Base-by-base conservation (phyloP, 2,797 vertebrate species). In the Varecia variegata region DNA sequence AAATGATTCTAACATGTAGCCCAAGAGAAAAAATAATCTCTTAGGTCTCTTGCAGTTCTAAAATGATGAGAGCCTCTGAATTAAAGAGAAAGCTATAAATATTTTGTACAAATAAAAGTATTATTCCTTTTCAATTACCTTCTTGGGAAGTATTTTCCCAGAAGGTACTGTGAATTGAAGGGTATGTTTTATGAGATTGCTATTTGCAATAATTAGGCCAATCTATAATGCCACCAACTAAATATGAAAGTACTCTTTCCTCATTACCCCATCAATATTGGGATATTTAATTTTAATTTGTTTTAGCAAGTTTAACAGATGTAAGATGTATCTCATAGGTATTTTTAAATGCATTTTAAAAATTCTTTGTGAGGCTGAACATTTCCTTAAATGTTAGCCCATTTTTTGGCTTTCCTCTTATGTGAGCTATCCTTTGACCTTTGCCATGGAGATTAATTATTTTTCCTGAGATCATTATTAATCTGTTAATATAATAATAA, bases 121-220 rank as follows among this genome's bases (percentile, higher is more conserved):
- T 96, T 89, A 85, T 96, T 92, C 76, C 60, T 93, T 93, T 86
- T 93, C 79, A 86, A 9, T 73, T 60, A 82, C 38, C 50, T 88
- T 79, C 60, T 92, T 93, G 71, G 68, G 88, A 92, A 93, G 14
- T 90, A 45, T 92, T 95, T 92, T 70, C 65, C 74, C 50, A 87
- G 50, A 52, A 74, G 38, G 62, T n/a, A 67, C 50, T 79, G 74
- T 50, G 45, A 90, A 73, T 79, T 73, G 35, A 85, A 89, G 8
- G 21, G 9, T 73, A 94, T 73, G 4, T 71, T 94, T 95, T 79
- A 45, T 56, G 38, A 92, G 50, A 77, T 45, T 85, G 38, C 45
- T 76, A 45, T 92, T 62, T 83, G 50, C 32, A 96, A 85, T 79
- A 73, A 76, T 27, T 68, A 88, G 17, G 17, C n/a, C 80, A 20